Evolutionary conservation across 1,140 invertebrate species (phyloP).

Genomic region (Diorhabda elongata): DNA sequence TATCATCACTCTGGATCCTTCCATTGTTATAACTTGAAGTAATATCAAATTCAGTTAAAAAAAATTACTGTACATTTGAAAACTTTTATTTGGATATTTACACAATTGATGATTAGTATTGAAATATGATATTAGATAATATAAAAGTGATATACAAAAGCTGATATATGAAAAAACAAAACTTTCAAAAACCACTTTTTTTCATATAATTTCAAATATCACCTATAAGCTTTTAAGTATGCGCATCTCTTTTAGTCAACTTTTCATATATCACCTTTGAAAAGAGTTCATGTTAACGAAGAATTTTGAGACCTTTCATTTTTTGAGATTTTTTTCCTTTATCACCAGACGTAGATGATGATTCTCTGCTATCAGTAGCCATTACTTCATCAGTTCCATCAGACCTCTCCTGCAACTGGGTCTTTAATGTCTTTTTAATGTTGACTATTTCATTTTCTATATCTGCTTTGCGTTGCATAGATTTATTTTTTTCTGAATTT

Average conservation of each 20-base stretch:
- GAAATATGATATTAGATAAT: too few species aligned
- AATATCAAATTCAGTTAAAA: too few species aligned
- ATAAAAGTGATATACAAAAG: too few species aligned
- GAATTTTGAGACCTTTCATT: conserved; percentile 46
- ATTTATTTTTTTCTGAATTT: conserved; percentile 78
- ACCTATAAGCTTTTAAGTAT: too few species aligned
- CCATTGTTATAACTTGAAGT: too few species aligned
- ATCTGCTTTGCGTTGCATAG: conserved; percentile 73
- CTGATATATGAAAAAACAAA: too few species aligned
- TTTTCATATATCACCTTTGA: conserved; percentile 15
- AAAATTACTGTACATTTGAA: too few species aligned
- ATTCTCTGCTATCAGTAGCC: conserved; percentile 53
- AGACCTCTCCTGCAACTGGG: conserved; percentile 64
- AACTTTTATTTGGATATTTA: too few species aligned
- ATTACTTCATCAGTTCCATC: conserved; percentile 59
- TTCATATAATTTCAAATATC: too few species aligned
- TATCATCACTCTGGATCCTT: too few species aligned
- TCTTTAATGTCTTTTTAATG: conserved; percentile 79
- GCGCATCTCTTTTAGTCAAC: conserved; percentile 9
- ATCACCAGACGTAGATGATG: conserved; percentile 45
- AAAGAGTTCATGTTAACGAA: conserved; percentile 33
- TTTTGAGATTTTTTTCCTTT: conserved; percentile 52
- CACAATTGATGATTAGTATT: too few species aligned
- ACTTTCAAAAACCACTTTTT: too few species aligned
- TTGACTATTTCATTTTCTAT: conserved; percentile 81